Conservation (phyloP, 2,888 invertebrate genomes). For the Lochmaea crataegi region DNA sequence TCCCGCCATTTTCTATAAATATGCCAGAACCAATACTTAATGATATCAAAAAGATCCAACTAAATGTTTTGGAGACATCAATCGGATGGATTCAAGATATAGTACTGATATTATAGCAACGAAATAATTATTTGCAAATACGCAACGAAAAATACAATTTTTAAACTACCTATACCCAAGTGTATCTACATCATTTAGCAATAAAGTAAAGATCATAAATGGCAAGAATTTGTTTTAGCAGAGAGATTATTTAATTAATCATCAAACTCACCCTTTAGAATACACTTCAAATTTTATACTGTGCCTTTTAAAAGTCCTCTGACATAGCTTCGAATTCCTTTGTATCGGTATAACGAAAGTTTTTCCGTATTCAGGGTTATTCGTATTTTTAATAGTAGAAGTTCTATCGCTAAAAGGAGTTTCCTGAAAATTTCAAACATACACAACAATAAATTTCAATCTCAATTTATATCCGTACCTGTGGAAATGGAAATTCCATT, state of each 20-base stretch:
- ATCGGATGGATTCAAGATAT: too few relatives aligned
- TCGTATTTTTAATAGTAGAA: slow-evolving; percentile 81
- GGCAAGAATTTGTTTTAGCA: slow-evolving; percentile 26
- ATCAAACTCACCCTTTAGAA: slow-evolving; percentile 84
- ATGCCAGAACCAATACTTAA: too few relatives aligned
- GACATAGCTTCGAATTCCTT: slow-evolving; percentile 82
- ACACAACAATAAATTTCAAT: too few relatives aligned
- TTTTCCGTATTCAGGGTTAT: slow-evolving; percentile 89
- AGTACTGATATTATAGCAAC: too few relatives aligned
- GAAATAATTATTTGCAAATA: too few relatives aligned
- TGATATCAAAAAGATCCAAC: too few relatives aligned
- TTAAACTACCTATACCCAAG: not conserved
- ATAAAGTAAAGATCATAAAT: not conserved
- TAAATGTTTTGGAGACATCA: too few relatives aligned
- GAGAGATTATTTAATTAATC: too few relatives aligned
- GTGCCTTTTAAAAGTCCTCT: slow-evolving; percentile 88
- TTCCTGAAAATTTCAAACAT: slow-evolving; percentile 68
- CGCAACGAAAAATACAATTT: too few relatives aligned
- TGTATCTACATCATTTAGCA: not conserved
- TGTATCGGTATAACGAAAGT: slow-evolving; percentile 84
- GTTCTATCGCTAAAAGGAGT: slow-evolving; percentile 82
- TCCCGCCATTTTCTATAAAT: too few relatives aligned
- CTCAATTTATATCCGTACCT: slow-evolving; percentile 65
- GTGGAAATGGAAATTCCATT: slow-evolving; percentile 92
- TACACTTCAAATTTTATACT: slow-evolving; percentile 91